Base-by-base conservation (phyloP, 2,113 vertebrate genomes). In the Pelusios castaneus region DNA sequence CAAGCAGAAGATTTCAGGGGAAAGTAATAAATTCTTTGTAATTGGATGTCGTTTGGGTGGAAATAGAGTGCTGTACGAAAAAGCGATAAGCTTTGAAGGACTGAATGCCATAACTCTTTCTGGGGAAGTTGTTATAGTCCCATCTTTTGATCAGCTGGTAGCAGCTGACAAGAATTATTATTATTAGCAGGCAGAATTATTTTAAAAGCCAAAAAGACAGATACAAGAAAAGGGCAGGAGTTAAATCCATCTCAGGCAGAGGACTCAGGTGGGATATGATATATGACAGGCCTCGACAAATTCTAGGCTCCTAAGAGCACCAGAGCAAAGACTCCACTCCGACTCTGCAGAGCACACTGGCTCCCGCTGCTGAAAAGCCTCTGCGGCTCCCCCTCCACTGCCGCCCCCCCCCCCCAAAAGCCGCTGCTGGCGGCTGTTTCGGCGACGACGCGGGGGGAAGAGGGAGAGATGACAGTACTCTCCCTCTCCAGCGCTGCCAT, bases 231-330 rank as follows among this genome's bases (percentile, higher is more conserved):
- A 51, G 60, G 8, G 38, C 0, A 0, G 13, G 75, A 56, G 41
- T 25, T 3, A 82, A 93, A 83, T 55, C 89, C 17, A 0, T 41
- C 76, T 88, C 52, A 89, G 76, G 70, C 76, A 0, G 0, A 84
- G 67, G 54, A 77, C 41, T 45, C 60, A 17, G 60, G 34, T 2
- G 1, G 0, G 25, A 5, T 73, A 60, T 0, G 0, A 19, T 31
- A 85, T 10, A 2, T 73, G 77, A 81, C n/a, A n/a, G n/a, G n/a
- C n/a, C n/a, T n/a, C n/a, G n/a, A n/a, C n/a, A n/a, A n/a, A n/a
- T n/a, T n/a, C n/a, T n/a, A n/a, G n/a, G n/a, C n/a, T n/a, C n/a
- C n/a, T n/a, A n/a, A n/a, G n/a, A n/a, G n/a, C n/a, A n/a, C n/a
- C n/a, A n/a, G n/a, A n/a, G n/a, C n/a, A n/a, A n/a, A n/a, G n/a